Percentiles rank a stretch among this genome's conserved stretches.
phyloP scores from a whole-genome alignment of 2,797 vertebrate genomes.

The Macropus fuliginosus region DNA sequence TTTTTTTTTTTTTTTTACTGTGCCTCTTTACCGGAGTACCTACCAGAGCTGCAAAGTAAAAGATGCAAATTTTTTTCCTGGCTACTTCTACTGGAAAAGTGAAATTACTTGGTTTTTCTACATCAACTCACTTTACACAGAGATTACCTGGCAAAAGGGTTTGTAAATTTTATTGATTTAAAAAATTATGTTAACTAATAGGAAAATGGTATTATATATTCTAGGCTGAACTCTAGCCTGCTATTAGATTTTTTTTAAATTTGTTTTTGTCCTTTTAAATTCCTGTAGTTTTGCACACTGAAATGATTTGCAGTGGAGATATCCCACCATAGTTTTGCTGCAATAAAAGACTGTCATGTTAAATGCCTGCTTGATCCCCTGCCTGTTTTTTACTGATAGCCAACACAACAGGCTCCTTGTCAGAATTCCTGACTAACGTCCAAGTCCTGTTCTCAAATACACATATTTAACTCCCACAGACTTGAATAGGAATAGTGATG shows the following conservation, averaged over 20 bases:
- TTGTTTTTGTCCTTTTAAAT: not conserved
- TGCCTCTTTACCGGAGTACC: not conserved
- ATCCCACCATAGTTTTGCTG: not conserved
- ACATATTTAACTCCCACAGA: not conserved
- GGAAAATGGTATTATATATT: not conserved
- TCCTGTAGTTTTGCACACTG: not conserved
- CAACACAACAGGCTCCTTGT: slow-evolving; percentile 10
- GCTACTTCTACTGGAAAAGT: not conserved
- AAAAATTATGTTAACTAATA: not conserved
- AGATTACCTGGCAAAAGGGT: not conserved
- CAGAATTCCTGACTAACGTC: not conserved
- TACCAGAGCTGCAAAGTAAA: not conserved
- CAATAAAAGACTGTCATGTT: not conserved
- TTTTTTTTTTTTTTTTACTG: not conserved
- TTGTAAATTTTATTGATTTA: not conserved
- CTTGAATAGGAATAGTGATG: not conserved
- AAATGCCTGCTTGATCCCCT: not conserved
- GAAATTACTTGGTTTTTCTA: not conserved
- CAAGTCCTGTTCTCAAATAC: not conserved
- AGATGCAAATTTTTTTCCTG: not conserved
- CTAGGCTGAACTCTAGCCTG: not conserved
- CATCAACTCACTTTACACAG: not conserved
- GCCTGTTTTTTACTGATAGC: slow-evolving; percentile 1
- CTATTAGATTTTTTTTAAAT: not conserved
- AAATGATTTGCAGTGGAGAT: not conserved